A percentile compares a stretch with the other conserved stretches of the same genome.
phyloP scores from a whole-genome alignment of 2,888 invertebrate species.

The Idaea biselata region DNA sequence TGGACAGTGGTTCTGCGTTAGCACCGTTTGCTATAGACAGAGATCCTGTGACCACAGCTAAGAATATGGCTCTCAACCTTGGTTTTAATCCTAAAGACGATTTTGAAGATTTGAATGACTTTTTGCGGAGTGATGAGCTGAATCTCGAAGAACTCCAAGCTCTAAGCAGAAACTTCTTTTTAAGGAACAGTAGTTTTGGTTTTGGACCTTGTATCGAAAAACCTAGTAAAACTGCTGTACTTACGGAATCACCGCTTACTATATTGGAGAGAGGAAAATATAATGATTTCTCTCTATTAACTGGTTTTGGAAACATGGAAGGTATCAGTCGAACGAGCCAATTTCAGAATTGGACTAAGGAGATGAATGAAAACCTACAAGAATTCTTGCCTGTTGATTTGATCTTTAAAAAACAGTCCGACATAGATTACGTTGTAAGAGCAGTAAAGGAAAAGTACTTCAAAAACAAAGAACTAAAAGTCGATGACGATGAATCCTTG shows the following conservation, averaged over 20 bases:
- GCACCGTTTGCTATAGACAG: conserved; percentile 63
- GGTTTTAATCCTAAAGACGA: conserved; percentile 60
- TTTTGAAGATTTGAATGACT: conserved; percentile 62
- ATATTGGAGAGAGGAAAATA: conserved; percentile 51
- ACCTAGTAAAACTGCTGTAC: conserved; percentile 47
- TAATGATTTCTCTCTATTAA: conserved; percentile 52
- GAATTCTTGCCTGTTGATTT: conserved; percentile 67
- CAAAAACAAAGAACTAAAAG: conserved; percentile 47
- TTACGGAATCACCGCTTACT: conserved; percentile 65
- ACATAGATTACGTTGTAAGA: conserved; percentile 41
- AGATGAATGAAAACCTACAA: conserved; percentile 64
- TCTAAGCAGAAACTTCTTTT: conserved; percentile 59
- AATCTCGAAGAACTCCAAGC: conserved; percentile 40
- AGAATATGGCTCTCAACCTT: conserved; percentile 58
- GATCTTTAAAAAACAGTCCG: conserved; percentile 42
- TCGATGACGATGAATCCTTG: conserved; percentile 34
- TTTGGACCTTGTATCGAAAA: conserved; percentile 69
- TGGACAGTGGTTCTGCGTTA: conserved; percentile 70
- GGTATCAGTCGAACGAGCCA: conserved; percentile 62
- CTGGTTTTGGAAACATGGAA: conserved; percentile 70
- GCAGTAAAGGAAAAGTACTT: conserved; percentile 58
- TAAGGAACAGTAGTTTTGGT: conserved; percentile 68
- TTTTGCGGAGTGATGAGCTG: conserved; percentile 50
- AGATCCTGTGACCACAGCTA: conserved; percentile 63
- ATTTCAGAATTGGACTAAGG: conserved; percentile 57